Evolutionary conservation across 92 coral and sea anemone genomes (phyloP).

Genomic region (Porites lobata): DNA sequence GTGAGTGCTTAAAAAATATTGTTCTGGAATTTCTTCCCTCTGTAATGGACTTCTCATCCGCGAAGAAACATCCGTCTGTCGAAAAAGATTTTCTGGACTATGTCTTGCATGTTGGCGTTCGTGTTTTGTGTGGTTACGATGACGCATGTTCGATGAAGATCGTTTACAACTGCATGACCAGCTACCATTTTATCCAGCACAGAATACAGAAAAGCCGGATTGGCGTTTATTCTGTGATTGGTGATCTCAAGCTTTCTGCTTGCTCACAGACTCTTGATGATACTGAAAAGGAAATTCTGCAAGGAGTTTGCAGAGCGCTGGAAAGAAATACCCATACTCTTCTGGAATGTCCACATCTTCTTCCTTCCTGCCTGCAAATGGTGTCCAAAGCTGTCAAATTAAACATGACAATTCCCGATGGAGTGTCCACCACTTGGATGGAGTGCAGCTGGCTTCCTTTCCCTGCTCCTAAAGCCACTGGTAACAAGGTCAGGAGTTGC

Average conservation of each 20-base stretch:
- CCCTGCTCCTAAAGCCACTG: neutral
- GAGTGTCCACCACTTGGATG: neutral
- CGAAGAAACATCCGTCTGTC: no score
- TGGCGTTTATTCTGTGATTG: conserved; percentile 4
- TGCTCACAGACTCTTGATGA: neutral
- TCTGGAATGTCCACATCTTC: conserved; percentile 16
- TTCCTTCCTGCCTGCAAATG: neutral
- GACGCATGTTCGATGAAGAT: neutral
- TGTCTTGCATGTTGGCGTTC: neutral
- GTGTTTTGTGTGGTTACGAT: neutral
- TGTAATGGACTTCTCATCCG: no score
- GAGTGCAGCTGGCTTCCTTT: neutral
- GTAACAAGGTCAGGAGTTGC: neutral
- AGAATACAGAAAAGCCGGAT: neutral
- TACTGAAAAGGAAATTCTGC: neutral
- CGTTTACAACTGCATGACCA: conserved; percentile 33
- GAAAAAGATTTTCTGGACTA: neutral
- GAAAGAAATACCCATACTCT: conserved; percentile 2
- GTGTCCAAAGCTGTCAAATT: neutral
- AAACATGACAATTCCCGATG: conserved; percentile 8
- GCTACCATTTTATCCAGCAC: conserved; percentile 15
- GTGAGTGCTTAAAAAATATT: no score
- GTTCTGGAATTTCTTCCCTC: no score
- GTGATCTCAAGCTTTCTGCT: conserved; percentile 13
- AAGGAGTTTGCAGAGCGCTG: neutral